These are phyloP conservation scores for Epiblema foenella DNA, from an alignment of 2,888 invertebrate species.

Conservation along the genomic window DNA sequence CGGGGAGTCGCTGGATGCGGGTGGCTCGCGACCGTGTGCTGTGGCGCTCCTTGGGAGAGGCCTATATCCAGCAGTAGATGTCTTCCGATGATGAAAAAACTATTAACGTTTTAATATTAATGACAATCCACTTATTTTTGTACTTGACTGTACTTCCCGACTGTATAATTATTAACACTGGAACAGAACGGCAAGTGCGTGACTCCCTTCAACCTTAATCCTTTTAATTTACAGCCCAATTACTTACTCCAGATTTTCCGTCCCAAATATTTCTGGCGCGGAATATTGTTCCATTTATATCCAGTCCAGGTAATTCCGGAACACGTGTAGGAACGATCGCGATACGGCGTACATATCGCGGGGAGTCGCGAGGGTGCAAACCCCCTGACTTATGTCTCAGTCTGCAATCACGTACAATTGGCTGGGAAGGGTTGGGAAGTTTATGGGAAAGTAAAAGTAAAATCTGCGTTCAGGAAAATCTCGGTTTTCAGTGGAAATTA, in stretches of 20 bases:
- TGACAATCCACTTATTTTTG: too few relatives aligned
- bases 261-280: not conserved
- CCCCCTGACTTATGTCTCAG: not conserved
- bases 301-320: slow-evolving; percentile 32
- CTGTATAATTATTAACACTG: not conserved
- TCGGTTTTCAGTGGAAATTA: not conserved
- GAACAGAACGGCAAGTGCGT: not conserved
- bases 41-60: too few relatives aligned
- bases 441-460: slow-evolving; percentile 1
- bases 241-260: not conserved
- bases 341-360: slow-evolving; percentile 20
- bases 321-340: slow-evolving; percentile 38
- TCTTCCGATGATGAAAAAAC: too few relatives aligned
- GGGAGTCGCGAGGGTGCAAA: not conserved
- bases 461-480: not conserved
- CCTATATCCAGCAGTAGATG: too few relatives aligned
- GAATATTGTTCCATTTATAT: slow-evolving; percentile 35
- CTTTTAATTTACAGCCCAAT: slow-evolving; percentile 19
- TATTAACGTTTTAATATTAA: too few relatives aligned
- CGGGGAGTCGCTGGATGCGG: too few relatives aligned
- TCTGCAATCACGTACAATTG: not conserved
- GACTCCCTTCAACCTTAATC: not conserved
- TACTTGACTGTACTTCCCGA: too few relatives aligned
- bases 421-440: not conserved
- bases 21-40: too few relatives aligned